phyloP scores from a whole-genome alignment of 2,113 vertebrate genomes.

The Coracopsis vasa region DNA sequence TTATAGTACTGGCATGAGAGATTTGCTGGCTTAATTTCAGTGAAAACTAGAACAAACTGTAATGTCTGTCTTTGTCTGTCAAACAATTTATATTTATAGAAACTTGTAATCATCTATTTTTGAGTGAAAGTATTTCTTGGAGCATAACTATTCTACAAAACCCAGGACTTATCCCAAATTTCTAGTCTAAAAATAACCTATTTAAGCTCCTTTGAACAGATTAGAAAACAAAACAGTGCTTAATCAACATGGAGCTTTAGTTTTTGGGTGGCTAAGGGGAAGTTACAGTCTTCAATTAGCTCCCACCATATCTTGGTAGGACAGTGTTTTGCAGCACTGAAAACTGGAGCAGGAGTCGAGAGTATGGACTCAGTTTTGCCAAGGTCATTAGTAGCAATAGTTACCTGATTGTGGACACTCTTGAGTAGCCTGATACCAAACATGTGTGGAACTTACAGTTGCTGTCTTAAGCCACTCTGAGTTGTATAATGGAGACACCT shows the following conservation, averaged over 20 bases:
- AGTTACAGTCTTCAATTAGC: not conserved
- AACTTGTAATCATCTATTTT: constrained; percentile 46
- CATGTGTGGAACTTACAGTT: rapidly evolving
- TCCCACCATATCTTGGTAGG: not conserved
- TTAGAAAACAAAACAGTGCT: constrained; percentile 11
- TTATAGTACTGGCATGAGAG: constrained; percentile 21
- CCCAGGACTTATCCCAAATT: not conserved
- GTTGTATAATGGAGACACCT: not conserved
- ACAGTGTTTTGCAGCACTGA: not conserved
- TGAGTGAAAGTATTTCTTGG: constrained; percentile 44
- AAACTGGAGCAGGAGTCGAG: not conserved
- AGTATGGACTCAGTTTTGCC: not conserved
- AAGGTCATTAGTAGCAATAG: not conserved
- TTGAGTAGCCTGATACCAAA: not conserved
- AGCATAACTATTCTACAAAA: not conserved
- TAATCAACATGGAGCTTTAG: not conserved
- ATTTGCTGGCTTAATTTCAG: constrained; percentile 57
- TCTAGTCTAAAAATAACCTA: not conserved
- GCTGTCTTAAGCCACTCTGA: not conserved
- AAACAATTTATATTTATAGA: constrained; percentile 61
- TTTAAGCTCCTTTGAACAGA: not conserved
- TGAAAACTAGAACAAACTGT: constrained; percentile 57
- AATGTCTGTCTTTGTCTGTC: constrained; percentile 46
- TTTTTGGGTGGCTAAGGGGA: not conserved
- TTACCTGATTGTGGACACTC: not conserved